Base-by-base conservation (phyloP, 2,888 invertebrate genomes). In the Tetragnatha montana region DNA sequence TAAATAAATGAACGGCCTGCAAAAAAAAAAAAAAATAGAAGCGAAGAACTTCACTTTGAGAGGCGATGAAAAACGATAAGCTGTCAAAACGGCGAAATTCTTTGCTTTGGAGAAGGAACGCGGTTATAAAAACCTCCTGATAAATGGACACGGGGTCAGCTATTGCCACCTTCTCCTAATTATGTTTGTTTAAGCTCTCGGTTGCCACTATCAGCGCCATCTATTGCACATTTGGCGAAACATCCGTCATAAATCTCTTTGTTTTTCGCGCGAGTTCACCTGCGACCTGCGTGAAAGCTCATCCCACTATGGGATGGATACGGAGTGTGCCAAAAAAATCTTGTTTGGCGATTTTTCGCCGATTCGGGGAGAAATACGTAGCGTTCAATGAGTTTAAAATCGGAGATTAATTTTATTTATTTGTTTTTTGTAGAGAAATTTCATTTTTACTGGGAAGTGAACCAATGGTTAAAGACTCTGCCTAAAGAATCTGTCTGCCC, bases 121-220 rank as follows among this genome's bases (percentile, higher is more conserved):
- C 51, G 80, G 76, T 85, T 81, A 89, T 81, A 89, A 89, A 89
- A 85, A 85, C 71, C 81, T 85, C n/a, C 49, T 90, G 89, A 90
- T 90, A 90, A 90, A 90, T 90, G 82, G 86, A 74, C 70, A 35
- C 47, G 79, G 78, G 89, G 89, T 90, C 89, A 90, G 21, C 86
- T 79, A 81, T 90, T 87, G 89, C 82, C 89, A 90, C 89, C 86
- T 90, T 82, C 79, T 85, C 86, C 89, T 90, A 90, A 90, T 90
- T 90, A 86, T 90, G 82, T 90, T 90, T 90, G 89, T 90, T 90
- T 90, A 90, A 90, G 89, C 85, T 82, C 22, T 76, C 70, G 86
- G 82, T 78, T 87, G 89, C 73, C 82, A 81, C 89, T 90, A 87
- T 87, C 89, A 90, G 86, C 89, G 89, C 89, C 89, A 90, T 90